Conservation (phyloP, 2,888 invertebrate genomes). For the Phrixothrix hirtus region DNA sequence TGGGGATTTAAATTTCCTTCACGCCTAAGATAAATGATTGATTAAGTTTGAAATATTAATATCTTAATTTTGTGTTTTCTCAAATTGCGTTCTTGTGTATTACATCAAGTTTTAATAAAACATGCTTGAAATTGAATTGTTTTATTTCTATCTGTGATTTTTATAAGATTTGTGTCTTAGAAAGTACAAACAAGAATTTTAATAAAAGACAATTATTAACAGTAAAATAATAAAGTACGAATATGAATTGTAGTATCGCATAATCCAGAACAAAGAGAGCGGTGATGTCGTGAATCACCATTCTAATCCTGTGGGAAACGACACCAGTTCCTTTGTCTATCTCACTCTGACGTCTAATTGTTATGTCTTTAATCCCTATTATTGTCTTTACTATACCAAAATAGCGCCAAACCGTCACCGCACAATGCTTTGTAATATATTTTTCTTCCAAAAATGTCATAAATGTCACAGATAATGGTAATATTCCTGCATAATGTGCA, state of each 20-base stretch:
- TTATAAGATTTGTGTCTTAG: no score
- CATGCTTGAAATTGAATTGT: no score
- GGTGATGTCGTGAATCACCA: constrained; percentile 52
- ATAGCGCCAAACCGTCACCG: constrained; percentile 52
- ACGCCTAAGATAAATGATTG: constrained; percentile 24
- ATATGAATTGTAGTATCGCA: constrained; percentile 23
- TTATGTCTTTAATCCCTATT: constrained; percentile 55
- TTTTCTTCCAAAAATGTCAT: constrained; percentile 44
- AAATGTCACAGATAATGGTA: constrained; percentile 38
- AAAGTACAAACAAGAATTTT: no score
- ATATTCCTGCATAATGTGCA: constrained; percentile 34
- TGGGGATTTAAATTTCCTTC: constrained; percentile 36
- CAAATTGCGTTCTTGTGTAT: no score
- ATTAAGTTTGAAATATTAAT: no score
- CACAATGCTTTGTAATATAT: constrained; percentile 46
- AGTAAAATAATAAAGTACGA: constrained; percentile 22
- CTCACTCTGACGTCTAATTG: constrained; percentile 50
- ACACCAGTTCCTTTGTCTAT: constrained; percentile 44
- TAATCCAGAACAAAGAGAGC: constrained; percentile 27
- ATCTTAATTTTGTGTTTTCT: no score
- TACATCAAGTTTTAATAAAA: no score
- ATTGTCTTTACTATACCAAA: constrained; percentile 53
- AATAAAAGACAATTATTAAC: constrained; percentile 22
- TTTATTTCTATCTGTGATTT: no score
- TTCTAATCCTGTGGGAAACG: constrained; percentile 56